Conservation (phyloP, 2,888 invertebrate genomes). For the Philonicus albiceps region DNA sequence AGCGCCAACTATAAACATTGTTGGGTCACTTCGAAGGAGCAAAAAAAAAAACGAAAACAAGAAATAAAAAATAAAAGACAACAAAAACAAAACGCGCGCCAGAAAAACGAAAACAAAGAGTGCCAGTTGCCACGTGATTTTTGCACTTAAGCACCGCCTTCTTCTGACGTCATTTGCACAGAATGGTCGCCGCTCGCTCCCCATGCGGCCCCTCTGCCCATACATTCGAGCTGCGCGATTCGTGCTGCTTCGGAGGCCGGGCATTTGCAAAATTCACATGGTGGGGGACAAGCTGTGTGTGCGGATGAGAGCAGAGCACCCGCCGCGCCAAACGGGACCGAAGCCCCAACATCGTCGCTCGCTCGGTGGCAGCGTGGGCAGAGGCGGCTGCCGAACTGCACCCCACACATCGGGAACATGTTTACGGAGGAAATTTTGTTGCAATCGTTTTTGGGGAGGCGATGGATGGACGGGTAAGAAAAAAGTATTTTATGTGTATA, state of each 20-base stretch:
- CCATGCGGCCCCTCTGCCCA: not conserved
- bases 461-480: not conserved
- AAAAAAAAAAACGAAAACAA: not conserved
- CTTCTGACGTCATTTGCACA: slow-evolving; percentile 39
- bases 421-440: slow-evolving; percentile 10
- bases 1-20: slow-evolving; percentile 32
- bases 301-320: not conserved
- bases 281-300: slow-evolving; percentile 3
- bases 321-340: not conserved
- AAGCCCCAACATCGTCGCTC: not conserved
- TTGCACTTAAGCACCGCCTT: slow-evolving; percentile 47
- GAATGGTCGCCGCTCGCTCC: not conserved
- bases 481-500: not conserved
- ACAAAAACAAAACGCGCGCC: slow-evolving; percentile 18
- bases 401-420: not conserved
- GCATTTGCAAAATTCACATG: not conserved
- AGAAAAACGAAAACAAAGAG: slow-evolving; percentile 35
- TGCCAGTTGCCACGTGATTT: slow-evolving; percentile 47
- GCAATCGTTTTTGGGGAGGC: not conserved
- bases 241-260: slow-evolving; percentile 43
- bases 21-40: slow-evolving; percentile 7
- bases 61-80: slow-evolving; percentile 29
- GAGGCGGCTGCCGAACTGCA: not conserved
- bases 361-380: not conserved
- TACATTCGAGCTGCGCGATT: slow-evolving; percentile 48